Evolutionary conservation across 2,888 invertebrate species (phyloP).

Genomic region (Cacoxenus indagator): DNA sequence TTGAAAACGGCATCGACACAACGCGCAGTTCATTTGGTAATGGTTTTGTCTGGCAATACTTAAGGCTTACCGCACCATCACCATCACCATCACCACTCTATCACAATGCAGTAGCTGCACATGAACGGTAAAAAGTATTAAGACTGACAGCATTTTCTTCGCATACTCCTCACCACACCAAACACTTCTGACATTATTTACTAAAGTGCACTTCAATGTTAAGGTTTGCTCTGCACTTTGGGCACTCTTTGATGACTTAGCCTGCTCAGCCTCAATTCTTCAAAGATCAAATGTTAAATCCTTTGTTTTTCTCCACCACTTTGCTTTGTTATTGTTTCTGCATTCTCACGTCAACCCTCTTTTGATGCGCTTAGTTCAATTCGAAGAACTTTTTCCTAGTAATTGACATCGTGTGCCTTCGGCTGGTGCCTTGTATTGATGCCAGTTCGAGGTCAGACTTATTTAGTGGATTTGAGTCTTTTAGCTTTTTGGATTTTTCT

Average conservation of each 20-base stretch:
- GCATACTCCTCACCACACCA: neutral
- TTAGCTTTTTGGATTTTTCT: neutral
- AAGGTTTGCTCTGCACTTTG: neutral
- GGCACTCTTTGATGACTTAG: neutral
- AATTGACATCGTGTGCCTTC: neutral
- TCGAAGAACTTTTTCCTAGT: neutral
- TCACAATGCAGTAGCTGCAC: too few species aligned
- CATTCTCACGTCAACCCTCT: too few species aligned
- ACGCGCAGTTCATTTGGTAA: constrained; percentile 3
- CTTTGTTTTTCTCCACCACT: neutral
- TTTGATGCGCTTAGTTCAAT: too few species aligned
- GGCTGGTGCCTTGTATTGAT: neutral
- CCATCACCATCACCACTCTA: too few species aligned
- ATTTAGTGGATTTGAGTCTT: neutral
- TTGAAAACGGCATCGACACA: neutral
- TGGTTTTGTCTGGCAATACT: neutral
- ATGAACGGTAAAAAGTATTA: neutral
- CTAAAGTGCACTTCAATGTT: constrained; percentile 8
- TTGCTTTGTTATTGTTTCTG: neutral
- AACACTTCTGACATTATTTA: neutral
- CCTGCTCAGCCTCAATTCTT: neutral
- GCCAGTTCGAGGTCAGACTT: neutral
- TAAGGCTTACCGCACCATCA: too few species aligned
- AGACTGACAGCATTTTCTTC: neutral
- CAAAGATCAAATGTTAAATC: constrained; percentile 3